Base-by-base conservation (phyloP, 2,797 vertebrate genomes). In the Huso huso region DNA sequence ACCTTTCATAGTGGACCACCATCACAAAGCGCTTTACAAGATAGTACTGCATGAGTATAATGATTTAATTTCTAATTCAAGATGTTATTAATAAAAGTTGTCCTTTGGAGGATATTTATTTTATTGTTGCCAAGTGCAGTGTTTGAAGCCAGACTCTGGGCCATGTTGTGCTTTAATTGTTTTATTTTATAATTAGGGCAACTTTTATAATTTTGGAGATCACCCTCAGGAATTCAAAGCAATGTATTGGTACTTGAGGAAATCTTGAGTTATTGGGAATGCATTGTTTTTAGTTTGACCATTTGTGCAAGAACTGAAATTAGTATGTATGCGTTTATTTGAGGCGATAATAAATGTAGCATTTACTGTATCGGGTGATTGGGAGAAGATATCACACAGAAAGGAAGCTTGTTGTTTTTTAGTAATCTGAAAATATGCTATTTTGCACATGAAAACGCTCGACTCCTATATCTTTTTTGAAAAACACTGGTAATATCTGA, bases 71-170 rank as follows among this genome's bases (percentile, higher is more conserved):
- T n/a, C 18, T 62, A 18, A 62, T 62, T 62, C 23, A 62, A 4
- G 18, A 6, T 62, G 23, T 62, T 62, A 62, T 62, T 48, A 62
- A 62, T 62, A 18, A 62, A 62, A 62, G 61, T 62, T 37, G 61
- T 62, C 61, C 18, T 48, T 62, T 10, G 61, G 23, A 18, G 23
- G 37, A 18, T 62, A 18, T 48, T 37, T 37, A 7, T 48, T 62
- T 62, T 62, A 62, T 62, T 62, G n/a, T 37, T 48, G 61, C 61
- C 15, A 7, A 18, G 61, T 62, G 61, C 61, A 37, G 37, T 48
- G 13, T 48, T 62, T 62, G 23, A 23, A 3, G 61, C 13, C 61
- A 62, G 61, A 7, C 37, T 23, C 9, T 62, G 18, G 61, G 61
- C 23, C 61, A 18, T 62, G n/a, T 18, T 37, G 7, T 18, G 15